A percentile compares a stretch with the other conserved stretches of the same genome.
These are phyloP conservation scores for Ylistrum balloti DNA, from an alignment of 1,140 invertebrate species.

Conservation along the genomic window DNA sequence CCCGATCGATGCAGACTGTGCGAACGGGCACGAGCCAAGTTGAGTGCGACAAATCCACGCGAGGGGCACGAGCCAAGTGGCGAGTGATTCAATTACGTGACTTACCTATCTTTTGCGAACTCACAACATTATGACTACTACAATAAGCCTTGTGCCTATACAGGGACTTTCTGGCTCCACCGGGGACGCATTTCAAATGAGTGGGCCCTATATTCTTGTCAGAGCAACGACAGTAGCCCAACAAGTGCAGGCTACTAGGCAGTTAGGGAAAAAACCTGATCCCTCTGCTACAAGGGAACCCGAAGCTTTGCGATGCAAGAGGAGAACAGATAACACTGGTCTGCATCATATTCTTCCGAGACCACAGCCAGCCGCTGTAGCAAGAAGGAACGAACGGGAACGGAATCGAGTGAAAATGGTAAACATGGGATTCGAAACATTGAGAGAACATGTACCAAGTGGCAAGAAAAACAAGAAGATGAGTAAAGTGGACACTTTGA, in stretches of 20 bases:
- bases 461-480: slow-evolving; percentile 84
- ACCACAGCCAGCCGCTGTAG: slow-evolving; percentile 90
- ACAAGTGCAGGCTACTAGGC: slow-evolving; percentile 73
- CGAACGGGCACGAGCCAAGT: slow-evolving; percentile 53
- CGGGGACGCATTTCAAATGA: slow-evolving; percentile 59
- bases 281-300: slow-evolving; percentile 63
- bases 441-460: slow-evolving; percentile 80
- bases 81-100: slow-evolving; percentile 31
- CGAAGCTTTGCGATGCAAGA: slow-evolving; percentile 76
- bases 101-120: not conserved
- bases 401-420: slow-evolving; percentile 97
- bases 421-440: slow-evolving; percentile 86
- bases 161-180: slow-evolving; percentile 62
- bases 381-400: slow-evolving; percentile 95
- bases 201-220: slow-evolving; percentile 74
- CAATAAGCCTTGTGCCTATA: slow-evolving; percentile 69
- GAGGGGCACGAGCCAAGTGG: slow-evolving; percentile 59
- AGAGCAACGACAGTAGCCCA: slow-evolving; percentile 75
- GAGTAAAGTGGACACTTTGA: slow-evolving; percentile 94
- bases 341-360: slow-evolving; percentile 75
- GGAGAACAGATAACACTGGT: slow-evolving; percentile 75
- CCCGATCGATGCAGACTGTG: not conserved
- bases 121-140: slow-evolving; percentile 62
- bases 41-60: slow-evolving; percentile 55
- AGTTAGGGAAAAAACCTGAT: slow-evolving; percentile 69